Base-by-base conservation (phyloP, 2,797 vertebrate genomes). In the Thunnus albacares region DNA sequence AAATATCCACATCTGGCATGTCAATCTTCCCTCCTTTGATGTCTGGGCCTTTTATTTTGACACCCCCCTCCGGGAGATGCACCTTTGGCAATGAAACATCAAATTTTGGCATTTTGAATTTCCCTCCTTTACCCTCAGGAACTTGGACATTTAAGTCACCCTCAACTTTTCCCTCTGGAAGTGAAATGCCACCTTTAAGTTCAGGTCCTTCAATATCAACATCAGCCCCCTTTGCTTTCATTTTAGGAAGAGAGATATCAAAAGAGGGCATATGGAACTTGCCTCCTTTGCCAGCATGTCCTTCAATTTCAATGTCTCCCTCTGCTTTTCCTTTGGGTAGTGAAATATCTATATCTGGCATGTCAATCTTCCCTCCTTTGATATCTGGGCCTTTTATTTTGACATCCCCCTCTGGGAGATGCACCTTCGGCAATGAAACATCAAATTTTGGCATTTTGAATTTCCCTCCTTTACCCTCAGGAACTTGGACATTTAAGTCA, bases 171-270 rank as follows among this genome's bases (percentile, higher is more conserved):
- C 68, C 26, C 26, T 80, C 82, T 30, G 89, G 89, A 15, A 83
- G 65, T 24, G 90, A 80, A 58, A 94, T 76, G 20, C 83, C 84
- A 30, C 81, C 69, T 30, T 45, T 88, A 6, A 53, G 64, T 14
- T 73, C 75, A 58, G 85, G 59, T 12, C 77, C 35, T 30, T 80
- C 60, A 60, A 82, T 66, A 49, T 82, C 55, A 10, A 82, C 17
- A 1, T 57, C 64, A 3, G 87, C 60, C 5, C 73, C 84, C 7
- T 12, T 74, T 18, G n/a, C 57, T 77, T 84, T 83, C 5, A 86
- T 35, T 13, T 93, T 91, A 53, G 91, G 89, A 1, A 94, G 14
- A 1, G 86, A 76, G 0, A 88, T 86, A 68, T 94, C 92, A 4
- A 76, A 28, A 57, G 66, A 71, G 7, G 84, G 87, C 65, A 53